phyloP scores from a whole-genome alignment of 2,888 invertebrate genomes.

The Agrilus cyanescens region DNA sequence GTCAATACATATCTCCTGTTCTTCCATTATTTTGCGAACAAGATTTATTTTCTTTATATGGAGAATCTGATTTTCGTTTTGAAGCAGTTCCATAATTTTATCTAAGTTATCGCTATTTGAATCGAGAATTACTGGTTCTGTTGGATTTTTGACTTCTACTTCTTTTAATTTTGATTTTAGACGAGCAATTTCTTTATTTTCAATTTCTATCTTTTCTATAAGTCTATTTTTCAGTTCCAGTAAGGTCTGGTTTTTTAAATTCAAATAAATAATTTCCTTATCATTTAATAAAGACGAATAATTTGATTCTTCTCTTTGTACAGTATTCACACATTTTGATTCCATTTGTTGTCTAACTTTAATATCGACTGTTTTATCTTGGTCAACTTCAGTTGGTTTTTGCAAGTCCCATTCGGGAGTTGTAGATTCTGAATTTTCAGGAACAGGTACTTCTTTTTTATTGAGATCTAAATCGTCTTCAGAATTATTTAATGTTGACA shows the following conservation, averaged over 20 bases:
- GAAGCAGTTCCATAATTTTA: conserved; percentile 30
- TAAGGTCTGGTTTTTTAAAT: conserved; percentile 55
- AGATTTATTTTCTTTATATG: conserved; percentile 35
- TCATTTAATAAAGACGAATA: conserved; percentile 4
- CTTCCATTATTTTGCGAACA: conserved; percentile 34
- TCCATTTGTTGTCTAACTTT: no score
- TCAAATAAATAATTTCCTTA: conserved; percentile 39
- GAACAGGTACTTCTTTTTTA: no score
- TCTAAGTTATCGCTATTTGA: conserved; percentile 23
- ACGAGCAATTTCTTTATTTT: conserved; percentile 54
- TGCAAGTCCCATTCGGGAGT: no score
- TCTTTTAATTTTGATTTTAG: conserved; percentile 20
- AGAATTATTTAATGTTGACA: no score
- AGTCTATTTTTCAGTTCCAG: conserved; percentile 56
- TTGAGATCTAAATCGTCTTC: no score
- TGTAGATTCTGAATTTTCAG: no score
- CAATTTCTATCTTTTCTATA: conserved; percentile 57
- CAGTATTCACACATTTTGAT: no score
- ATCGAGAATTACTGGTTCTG: conserved; percentile 6
- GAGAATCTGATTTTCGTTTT: conserved; percentile 35
- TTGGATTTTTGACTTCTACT: conserved; percentile 1
- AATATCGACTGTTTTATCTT: no score
- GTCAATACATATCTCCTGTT: conserved; percentile 34
- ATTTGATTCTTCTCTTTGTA: no score
- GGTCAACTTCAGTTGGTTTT: no score